phyloP scores from a whole-genome alignment of 2,888 invertebrate species.

The Tachystola acroxantha region DNA sequence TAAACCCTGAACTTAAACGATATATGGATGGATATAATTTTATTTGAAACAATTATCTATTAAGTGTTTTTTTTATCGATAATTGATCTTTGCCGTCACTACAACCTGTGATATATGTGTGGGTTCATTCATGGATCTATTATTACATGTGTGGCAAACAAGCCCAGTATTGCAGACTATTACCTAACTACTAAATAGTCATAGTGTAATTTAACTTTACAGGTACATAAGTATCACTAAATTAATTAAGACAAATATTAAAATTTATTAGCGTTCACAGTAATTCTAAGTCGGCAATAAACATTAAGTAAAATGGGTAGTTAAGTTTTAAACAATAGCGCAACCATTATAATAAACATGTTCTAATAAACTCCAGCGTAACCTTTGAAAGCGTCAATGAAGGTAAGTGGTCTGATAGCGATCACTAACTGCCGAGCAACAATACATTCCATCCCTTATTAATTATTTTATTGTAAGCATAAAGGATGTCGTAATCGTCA shows the following conservation, averaged over 20 bases:
- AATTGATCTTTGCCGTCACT: no score
- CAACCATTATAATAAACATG: constrained; percentile 39
- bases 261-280: not conserved
- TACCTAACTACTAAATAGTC: no score
- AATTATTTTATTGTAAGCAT: constrained; percentile 78
- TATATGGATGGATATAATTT: no score
- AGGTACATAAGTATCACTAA: no score
- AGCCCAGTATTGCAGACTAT: no score
- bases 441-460: constrained; percentile 77
- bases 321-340: constrained; percentile 39
- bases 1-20: no score
- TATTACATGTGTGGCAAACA: no score
- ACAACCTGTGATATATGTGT: no score
- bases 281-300: constrained; percentile 7
- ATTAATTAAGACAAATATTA: not conserved
- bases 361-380: constrained; percentile 56
- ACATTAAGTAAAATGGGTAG: constrained; percentile 27
- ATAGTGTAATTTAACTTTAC: no score
- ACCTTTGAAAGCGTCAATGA: constrained; percentile 58
- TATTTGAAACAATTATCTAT: no score
- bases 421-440: constrained; percentile 64
- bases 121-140: no score
- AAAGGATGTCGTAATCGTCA: constrained; percentile 77
- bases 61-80: no score
- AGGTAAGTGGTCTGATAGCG: constrained; percentile 64